These are phyloP conservation scores for Leptoclinus maculatus DNA, from an alignment of 2,797 vertebrate genomes.

Conservation along the genomic window DNA sequence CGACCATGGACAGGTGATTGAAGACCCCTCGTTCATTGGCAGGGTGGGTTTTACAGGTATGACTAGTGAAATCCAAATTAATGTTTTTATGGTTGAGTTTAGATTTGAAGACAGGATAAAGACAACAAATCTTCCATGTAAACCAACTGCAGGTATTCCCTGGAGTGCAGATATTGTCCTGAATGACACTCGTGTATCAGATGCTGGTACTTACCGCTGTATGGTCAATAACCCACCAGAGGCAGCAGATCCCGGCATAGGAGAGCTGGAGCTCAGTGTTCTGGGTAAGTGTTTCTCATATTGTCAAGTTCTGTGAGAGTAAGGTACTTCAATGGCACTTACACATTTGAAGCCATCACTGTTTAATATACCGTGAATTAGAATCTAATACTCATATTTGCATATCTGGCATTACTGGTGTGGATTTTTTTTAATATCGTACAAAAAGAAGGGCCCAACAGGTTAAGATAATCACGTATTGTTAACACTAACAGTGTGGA, in stretches of 20 bases:
- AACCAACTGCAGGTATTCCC: conserved; percentile 70
- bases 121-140: background rate
- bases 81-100: background rate
- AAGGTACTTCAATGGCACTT: background rate
- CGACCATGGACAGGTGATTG: conserved; percentile 86
- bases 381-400: background rate
- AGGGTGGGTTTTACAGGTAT: conserved; percentile 84
- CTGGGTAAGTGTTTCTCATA: conserved; percentile 75
- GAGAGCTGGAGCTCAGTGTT: conserved; percentile 83
- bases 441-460: no score
- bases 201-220: conserved; percentile 87
- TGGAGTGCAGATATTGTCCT: conserved; percentile 86
- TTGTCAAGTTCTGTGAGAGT: background rate
- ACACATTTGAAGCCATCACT: background rate
- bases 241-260: conserved; percentile 80
- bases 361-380: background rate
- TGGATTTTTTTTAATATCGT: background rate
- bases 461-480: no score
- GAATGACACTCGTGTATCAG: conserved; percentile 82
- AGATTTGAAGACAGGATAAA: background rate
- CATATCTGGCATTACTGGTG: background rate
- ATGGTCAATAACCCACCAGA: conserved; percentile 89
- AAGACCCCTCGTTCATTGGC: conserved; percentile 82
- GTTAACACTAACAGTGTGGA: no score
- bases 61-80: background rate